A percentile compares a stretch with the other conserved stretches of the same genome.
Conservation (phyloP, 1,140 invertebrate genomes). For the Marisa cornuarietis region DNA sequence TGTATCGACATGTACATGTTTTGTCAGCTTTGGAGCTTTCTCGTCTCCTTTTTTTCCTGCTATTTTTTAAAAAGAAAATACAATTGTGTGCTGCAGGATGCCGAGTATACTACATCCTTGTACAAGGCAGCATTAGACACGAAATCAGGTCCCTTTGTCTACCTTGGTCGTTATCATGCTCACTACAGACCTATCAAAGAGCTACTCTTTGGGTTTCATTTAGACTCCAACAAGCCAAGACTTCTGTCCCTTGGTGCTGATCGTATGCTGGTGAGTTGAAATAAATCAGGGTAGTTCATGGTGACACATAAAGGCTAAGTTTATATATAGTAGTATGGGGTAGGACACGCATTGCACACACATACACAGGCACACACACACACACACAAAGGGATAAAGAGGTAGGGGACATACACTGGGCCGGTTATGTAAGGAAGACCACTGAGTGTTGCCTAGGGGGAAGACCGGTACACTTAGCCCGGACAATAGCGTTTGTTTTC, state of each 20-base stretch:
- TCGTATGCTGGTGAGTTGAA: conserved; percentile 58
- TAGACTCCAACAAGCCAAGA: conserved; percentile 58
- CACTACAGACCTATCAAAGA: conserved; percentile 66
- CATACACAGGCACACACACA: too few relatives aligned
- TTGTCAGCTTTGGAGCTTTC: background rate
- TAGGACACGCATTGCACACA: too few relatives aligned
- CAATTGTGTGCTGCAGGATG: conserved; percentile 57
- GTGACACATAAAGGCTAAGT: too few relatives aligned
- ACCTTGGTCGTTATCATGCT: conserved; percentile 62
- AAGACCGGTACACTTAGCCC: too few relatives aligned
- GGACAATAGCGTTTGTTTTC: too few relatives aligned
- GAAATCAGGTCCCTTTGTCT: conserved; percentile 52
- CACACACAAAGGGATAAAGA: too few relatives aligned
- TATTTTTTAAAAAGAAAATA: conserved; percentile 8
- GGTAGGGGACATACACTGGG: too few relatives aligned
- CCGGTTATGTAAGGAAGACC: too few relatives aligned
- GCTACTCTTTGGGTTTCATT: conserved; percentile 62
- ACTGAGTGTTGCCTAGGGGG: too few relatives aligned
- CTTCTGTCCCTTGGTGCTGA: conserved; percentile 63
- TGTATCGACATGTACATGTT: background rate
- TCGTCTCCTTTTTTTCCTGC: background rate
- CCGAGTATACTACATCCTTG: conserved; percentile 59
- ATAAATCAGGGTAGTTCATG: too few relatives aligned
- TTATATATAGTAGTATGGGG: too few relatives aligned
- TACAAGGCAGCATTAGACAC: conserved; percentile 42